Percentiles rank a stretch among this genome's conserved stretches.
Evolutionary conservation across 1,140 invertebrate genomes (phyloP).

Genomic region (Psix sp.): DNA sequence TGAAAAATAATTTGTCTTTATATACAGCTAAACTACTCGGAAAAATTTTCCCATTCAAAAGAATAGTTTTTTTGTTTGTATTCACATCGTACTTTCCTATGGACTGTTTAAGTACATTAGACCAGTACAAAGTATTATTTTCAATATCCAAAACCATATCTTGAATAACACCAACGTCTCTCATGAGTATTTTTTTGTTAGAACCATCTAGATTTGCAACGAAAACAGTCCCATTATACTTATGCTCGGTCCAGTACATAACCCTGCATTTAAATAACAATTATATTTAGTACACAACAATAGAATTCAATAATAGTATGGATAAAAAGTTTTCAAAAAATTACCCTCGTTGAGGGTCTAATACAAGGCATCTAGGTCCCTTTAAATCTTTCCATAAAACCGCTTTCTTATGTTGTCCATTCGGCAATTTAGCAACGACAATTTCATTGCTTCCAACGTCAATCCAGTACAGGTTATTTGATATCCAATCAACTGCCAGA

Average conservation of each 20-base stretch:
- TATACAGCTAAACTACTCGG: conserved; percentile 2
- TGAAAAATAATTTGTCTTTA: background rate
- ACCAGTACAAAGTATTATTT: conserved; percentile 8
- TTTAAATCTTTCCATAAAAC: conserved; percentile 14
- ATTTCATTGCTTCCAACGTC: conserved; percentile 8
- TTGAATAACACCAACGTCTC: background rate
- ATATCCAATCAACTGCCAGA: conserved; percentile 16
- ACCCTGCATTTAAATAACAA: conserved; percentile 7
- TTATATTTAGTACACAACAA: background rate
- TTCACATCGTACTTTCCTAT: conserved; percentile 7
- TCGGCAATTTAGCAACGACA: conserved; percentile 8
- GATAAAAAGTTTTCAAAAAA: background rate
- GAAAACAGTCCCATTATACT: background rate
- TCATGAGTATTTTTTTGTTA: background rate
- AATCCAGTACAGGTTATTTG: conserved; percentile 13
- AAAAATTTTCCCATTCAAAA: background rate
- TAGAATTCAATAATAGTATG: background rate
- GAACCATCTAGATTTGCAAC: conserved; percentile 8
- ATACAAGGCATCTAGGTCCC: background rate
- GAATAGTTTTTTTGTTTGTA: conserved; percentile 6
- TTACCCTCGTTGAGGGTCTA: conserved; percentile 21
- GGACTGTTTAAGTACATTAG: background rate
- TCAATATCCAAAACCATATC: conserved; percentile 13
- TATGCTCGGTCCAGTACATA: conserved; percentile 17
- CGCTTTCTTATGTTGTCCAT: background rate